phyloP scores from a whole-genome alignment of 1,140 invertebrate species.

The Fopius arisanus region DNA sequence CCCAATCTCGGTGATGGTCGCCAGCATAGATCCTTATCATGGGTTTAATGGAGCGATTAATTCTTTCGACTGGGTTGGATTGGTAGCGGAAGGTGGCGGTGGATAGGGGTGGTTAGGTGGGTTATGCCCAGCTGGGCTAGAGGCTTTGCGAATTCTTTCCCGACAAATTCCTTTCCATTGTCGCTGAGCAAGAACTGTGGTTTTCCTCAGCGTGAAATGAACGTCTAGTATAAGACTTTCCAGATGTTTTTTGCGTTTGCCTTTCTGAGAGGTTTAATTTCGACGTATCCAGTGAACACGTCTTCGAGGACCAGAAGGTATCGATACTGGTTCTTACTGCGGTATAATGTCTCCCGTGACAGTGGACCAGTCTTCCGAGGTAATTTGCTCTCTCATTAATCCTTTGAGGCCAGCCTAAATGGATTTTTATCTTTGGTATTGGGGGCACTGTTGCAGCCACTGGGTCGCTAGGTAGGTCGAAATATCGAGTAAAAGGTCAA shows the following conservation, averaged over 20 bases:
- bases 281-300: conserved; percentile 49
- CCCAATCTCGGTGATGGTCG: not conserved
- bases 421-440: conserved; percentile 45
- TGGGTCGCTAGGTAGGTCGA: no score
- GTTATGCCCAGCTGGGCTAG: not conserved
- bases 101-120: not conserved
- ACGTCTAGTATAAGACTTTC: conserved; percentile 37
- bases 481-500: no score
- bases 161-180: conserved; percentile 58
- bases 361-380: conserved; percentile 47
- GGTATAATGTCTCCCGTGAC: conserved; percentile 55
- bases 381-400: conserved; percentile 44
- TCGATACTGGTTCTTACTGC: conserved; percentile 45
- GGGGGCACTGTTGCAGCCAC: no score
- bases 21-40: not conserved
- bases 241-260: conserved; percentile 41
- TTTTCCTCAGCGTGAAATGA: conserved; percentile 47
- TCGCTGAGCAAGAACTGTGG: conserved; percentile 51
- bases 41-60: not conserved
- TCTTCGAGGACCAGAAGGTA: conserved; percentile 55
- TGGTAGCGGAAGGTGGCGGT: no score
- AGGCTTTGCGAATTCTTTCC: not conserved
- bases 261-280: conserved; percentile 37
- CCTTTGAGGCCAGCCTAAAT: conserved; percentile 41
- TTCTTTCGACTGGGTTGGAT: not conserved